Base-by-base conservation (phyloP, 2,888 invertebrate species). In the Apamea crenata region DNA sequence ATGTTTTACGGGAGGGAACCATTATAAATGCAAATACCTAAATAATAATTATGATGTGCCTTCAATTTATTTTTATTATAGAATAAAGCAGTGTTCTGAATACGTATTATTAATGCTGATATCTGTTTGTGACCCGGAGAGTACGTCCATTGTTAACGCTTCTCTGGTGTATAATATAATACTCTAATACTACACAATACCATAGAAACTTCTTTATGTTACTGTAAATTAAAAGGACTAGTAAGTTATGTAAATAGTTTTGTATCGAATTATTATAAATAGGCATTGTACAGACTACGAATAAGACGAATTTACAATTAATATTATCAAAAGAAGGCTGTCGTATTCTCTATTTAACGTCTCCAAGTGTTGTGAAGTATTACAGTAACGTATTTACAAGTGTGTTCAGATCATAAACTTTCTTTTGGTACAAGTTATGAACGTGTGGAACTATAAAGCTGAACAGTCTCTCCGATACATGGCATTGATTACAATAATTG, bases 281-380 rank as follows among this genome's bases (percentile, higher is more conserved):
- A 86, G 79, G 73, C 80, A 79, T 82, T 87, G 88, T 87, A 82
- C 84, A 88, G 83, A 86, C 70, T 77, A 87, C 74, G 72, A 88
- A 81, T 88, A 85, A 85, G 86, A 81, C 88, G 86, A 85, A 88
- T 88, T 85, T 86, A 86, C 71, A 75, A 86, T 73, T 86, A 87
- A 88, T 85, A 88, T 84, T 84, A 88, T 81, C 61, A 85, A 85
- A 72, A 79, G 80, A 88, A 85, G 86, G 85, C 85, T 88, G 88
- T 77, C 66, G 70, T 87, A 71, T 80, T 73, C 61, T 61, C 66
- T 71, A 53, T 59, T 87, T 79, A 25, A 74, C 67, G 78, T 82
- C 53, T 82, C 71, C 63, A 36, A 66, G 82, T 80, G 21, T 85
- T 85, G 90, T 89, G 87, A 79, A 88, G 77, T 85, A 85, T 87